These are phyloP conservation scores for Drosophila sturtevanti DNA, from an alignment of 1,140 invertebrate species.

Conservation along the genomic window DNA sequence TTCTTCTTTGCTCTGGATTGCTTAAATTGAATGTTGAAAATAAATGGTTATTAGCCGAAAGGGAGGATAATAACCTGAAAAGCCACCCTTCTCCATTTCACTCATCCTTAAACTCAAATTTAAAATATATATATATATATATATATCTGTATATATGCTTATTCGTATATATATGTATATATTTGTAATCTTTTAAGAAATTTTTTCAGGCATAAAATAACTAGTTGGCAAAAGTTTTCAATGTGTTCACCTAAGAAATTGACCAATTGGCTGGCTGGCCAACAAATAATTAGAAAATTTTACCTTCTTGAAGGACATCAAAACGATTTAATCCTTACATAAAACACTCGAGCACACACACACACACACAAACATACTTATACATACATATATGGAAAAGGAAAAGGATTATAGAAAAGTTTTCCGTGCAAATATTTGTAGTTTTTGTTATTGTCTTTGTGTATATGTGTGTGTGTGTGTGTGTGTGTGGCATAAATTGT, in stretches of 20 bases:
- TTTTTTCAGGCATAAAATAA: slow-evolving; percentile 19
- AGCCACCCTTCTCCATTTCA: slow-evolving; percentile 1
- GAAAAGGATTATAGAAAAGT: slow-evolving; percentile 71
- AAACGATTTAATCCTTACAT: slow-evolving; percentile 72
- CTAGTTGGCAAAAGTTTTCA: slow-evolving; percentile 56
- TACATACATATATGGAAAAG: slow-evolving; percentile 36
- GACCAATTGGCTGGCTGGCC: slow-evolving; percentile 75
- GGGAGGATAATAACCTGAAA: background rate
- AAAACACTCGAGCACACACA: slow-evolving; percentile 16
- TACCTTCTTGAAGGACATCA: slow-evolving; percentile 60
- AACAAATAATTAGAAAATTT: slow-evolving; percentile 58
- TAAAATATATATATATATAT: background rate
- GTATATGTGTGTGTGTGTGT: slow-evolving; percentile 25
- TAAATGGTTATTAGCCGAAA: slow-evolving; percentile 31
- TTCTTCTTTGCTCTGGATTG: background rate
- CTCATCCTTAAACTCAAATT: slow-evolving; percentile 4
- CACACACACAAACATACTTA: background rate
- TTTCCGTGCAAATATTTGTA: slow-evolving; percentile 71
- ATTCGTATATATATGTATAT: background rate
- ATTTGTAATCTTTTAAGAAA: slow-evolving; percentile 4
- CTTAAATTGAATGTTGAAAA: slow-evolving; percentile 50
- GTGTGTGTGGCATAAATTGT: slow-evolving; percentile 75
- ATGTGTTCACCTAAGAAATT: slow-evolving; percentile 65
- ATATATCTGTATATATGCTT: background rate
- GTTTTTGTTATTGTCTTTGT: slow-evolving; percentile 36